These are phyloP conservation scores for Phenganax subtilis DNA, from an alignment of 92 coral and sea anemone genomes.

Conservation along the genomic window DNA sequence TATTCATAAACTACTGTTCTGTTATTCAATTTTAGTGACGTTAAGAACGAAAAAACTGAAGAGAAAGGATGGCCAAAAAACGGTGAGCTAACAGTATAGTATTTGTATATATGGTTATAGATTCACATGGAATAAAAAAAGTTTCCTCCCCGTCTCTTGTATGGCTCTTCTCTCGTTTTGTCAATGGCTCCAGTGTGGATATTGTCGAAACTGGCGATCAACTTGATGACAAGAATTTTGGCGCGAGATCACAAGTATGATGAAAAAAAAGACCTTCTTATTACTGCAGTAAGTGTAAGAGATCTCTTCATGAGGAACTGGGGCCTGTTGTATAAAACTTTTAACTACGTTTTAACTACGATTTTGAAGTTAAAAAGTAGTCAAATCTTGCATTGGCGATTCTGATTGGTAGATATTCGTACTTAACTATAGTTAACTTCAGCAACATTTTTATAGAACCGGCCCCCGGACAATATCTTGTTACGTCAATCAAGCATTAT, in stretches of 20 bases:
- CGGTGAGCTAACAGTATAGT: neutral
- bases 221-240: constrained; percentile 35
- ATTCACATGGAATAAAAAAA: neutral
- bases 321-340: neutral
- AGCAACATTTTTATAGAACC: no score
- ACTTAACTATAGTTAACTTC: no score
- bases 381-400: no score
- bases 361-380: no score
- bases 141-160: neutral
- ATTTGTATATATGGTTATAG: neutral
- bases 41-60: constrained; percentile 23
- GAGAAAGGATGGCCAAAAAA: constrained; percentile 40
- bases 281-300: constrained; percentile 30
- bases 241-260: constrained; percentile 41
- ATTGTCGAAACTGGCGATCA: constrained; percentile 33
- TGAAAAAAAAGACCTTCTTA: constrained; percentile 36
- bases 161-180: neutral
- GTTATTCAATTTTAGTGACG: constrained; percentile 16
- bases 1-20: neutral
- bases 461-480: no score
- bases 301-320: neutral
- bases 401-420: no score
- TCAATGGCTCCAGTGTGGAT: constrained; percentile 26
- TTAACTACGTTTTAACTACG: neutral
- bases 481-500: no score